phyloP scores from a whole-genome alignment of 2,113 vertebrate species.

The Catharus bicknelli region DNA sequence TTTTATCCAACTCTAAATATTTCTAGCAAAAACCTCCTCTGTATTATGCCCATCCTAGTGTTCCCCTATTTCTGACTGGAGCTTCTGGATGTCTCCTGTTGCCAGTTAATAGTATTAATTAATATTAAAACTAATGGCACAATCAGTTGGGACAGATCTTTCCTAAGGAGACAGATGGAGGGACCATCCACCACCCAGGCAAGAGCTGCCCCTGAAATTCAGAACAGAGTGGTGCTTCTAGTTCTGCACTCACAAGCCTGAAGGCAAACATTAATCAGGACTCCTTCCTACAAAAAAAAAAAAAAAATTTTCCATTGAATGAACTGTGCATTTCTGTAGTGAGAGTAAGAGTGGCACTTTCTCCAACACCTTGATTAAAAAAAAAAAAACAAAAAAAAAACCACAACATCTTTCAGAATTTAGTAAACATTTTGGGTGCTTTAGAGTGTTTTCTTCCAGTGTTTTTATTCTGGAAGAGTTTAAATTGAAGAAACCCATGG shows the following conservation, averaged over 20 bases:
- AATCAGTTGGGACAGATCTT: neutral
- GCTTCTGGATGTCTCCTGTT: neutral
- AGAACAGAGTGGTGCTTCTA: neutral
- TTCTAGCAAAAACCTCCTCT: neutral
- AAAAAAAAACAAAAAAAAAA: too few species aligned
- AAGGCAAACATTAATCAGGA: neutral
- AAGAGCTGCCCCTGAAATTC: neutral
- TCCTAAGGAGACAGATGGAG: neutral
- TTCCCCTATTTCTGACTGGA: neutral
- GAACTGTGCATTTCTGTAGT: neutral
- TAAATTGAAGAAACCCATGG: neutral
- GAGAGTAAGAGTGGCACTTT: neutral
- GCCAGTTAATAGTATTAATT: neutral
- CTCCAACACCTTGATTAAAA: neutral
- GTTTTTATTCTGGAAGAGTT: neutral
- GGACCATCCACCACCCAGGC: neutral
- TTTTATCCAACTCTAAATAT: neutral
- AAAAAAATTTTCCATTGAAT: neutral
- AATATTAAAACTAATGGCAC: neutral
- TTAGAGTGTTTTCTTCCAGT: neutral
- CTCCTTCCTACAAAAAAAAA: neutral
- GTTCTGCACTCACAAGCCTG: neutral
- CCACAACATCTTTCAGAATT: neutral
- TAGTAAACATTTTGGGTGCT: neutral
- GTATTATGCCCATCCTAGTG: accelerated